A percentile compares a stretch with the other conserved stretches of the same genome.
phyloP scores from a whole-genome alignment of 1,140 invertebrate genomes.

The Aleiodes sp. region DNA sequence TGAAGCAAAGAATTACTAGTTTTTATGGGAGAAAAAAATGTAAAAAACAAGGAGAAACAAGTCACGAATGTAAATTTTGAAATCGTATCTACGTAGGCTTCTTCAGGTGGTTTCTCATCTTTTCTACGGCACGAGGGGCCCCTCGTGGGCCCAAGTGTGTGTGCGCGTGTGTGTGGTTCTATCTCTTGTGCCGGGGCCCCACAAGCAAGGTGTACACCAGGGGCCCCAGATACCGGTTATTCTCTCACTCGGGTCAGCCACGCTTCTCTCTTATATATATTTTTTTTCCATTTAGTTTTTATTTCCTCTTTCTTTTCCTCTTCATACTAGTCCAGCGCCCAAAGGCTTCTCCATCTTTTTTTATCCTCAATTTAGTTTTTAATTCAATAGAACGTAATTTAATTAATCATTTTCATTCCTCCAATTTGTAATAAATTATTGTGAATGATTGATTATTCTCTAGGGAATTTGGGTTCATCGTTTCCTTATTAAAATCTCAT shows the following conservation, averaged over 20 bases:
- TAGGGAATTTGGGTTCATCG: not conserved
- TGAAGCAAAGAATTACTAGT: no score
- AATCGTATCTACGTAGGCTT: not conserved
- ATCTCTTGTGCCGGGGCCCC: not conserved
- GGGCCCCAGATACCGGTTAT: slow-evolving; percentile 36
- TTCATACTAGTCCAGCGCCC: not conserved
- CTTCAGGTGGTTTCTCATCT: not conserved
- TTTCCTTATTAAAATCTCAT: not conserved
- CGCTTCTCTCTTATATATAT: slow-evolving; percentile 34
- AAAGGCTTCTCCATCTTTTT: not conserved
- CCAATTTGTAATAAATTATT: not conserved
- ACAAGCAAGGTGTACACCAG: slow-evolving; percentile 28
- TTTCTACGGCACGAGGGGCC: not conserved
- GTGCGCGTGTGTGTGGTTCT: not conserved
- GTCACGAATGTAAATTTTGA: no score
- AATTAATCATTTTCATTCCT: not conserved
- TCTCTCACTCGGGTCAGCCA: slow-evolving; percentile 34
- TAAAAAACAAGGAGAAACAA: no score
- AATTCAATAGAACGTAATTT: not conserved
- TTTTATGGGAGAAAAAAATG: no score
- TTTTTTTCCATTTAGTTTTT: slow-evolving; percentile 33
- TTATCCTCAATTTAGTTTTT: not conserved
- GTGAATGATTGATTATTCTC: not conserved
- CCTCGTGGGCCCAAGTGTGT: not conserved
- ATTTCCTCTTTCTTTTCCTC: slow-evolving; percentile 6